These are phyloP conservation scores for Calonectris borealis DNA, from an alignment of 2,113 vertebrate species.

Conservation along the genomic window DNA sequence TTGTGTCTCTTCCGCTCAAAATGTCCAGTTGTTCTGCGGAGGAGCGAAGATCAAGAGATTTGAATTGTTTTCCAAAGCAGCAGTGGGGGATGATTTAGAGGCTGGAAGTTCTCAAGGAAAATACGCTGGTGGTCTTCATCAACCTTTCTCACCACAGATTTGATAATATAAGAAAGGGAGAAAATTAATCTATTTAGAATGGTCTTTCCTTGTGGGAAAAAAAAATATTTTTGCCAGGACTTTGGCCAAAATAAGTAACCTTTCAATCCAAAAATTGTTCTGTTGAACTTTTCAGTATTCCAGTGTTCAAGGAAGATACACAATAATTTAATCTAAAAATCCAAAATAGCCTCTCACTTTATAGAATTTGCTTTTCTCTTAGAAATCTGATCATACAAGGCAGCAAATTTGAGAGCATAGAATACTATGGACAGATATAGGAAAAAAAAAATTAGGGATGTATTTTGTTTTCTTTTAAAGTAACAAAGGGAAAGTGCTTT, in stretches of 20 bases:
- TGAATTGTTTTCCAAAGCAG: neutral
- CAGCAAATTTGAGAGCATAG: neutral
- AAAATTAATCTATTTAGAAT: neutral
- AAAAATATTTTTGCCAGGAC: neutral
- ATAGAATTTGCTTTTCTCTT: neutral
- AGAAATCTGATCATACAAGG: neutral
- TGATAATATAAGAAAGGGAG: neutral
- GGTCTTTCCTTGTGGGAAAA: neutral
- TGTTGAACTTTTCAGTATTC: neutral
- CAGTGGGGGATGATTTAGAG: neutral
- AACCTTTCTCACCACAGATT: neutral
- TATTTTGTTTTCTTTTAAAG: neutral
- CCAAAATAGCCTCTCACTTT: neutral
- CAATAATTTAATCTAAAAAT: neutral
- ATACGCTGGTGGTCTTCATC: neutral
- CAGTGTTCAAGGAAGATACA: neutral
- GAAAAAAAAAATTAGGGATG: neutral
- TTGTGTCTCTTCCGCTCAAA: neutral
- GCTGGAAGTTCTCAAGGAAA: neutral
- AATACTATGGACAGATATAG: neutral
- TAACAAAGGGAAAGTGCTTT: neutral
- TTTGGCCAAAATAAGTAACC: neutral
- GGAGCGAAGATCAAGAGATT: neutral
- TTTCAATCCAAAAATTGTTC: neutral
- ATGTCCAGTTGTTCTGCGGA: neutral